A percentile compares a stretch with the other conserved stretches of the same genome.
Conservation (phyloP, 2,113 vertebrate genomes). For the Perognathus longimembris region DNA sequence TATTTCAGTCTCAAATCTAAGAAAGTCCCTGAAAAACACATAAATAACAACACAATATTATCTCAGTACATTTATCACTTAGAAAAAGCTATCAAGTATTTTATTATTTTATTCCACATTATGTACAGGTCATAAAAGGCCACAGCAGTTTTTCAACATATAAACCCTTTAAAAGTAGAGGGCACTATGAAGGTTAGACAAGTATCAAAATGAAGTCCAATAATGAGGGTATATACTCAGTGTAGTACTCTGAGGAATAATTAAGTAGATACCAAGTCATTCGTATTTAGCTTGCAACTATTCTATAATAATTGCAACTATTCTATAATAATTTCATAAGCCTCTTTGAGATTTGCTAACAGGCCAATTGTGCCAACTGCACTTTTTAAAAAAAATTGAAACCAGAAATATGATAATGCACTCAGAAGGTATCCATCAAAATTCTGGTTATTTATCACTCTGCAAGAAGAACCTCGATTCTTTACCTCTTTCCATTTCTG, state of each 20-base stretch:
- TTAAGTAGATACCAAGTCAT: slow-evolving; percentile 22
- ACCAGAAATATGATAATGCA: slow-evolving; percentile 37
- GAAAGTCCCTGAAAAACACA: slow-evolving; percentile 4
- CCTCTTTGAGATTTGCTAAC: slow-evolving; percentile 35
- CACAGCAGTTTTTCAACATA: slow-evolving; percentile 92
- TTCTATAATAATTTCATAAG: slow-evolving; percentile 18
- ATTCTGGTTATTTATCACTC: slow-evolving; percentile 1
- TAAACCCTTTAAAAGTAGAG: slow-evolving; percentile 90
- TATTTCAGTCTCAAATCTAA: slow-evolving; percentile 45
- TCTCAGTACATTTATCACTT: slow-evolving; percentile 75
- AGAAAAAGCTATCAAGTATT: slow-evolving; percentile 88
- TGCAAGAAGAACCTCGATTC: not conserved
- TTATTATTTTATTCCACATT: slow-evolving; percentile 91
- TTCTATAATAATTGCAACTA: slow-evolving; percentile 27
- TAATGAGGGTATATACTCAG: slow-evolving; percentile 84
- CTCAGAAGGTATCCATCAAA: not conserved
- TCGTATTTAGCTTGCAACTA: not conserved
- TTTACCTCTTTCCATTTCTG: slow-evolving; percentile 11
- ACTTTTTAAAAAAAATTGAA: slow-evolving; percentile 27
- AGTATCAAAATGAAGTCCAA: slow-evolving; percentile 87
- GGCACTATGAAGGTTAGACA: slow-evolving; percentile 85
- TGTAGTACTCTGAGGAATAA: slow-evolving; percentile 74
- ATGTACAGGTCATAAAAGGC: slow-evolving; percentile 92
- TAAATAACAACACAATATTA: slow-evolving; percentile 64
- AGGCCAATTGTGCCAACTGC: not conserved